A percentile compares a stretch with the other conserved stretches of the same genome.
Evolutionary conservation across 1,140 invertebrate genomes (phyloP).

Genomic region (Aphidius gifuensis): DNA sequence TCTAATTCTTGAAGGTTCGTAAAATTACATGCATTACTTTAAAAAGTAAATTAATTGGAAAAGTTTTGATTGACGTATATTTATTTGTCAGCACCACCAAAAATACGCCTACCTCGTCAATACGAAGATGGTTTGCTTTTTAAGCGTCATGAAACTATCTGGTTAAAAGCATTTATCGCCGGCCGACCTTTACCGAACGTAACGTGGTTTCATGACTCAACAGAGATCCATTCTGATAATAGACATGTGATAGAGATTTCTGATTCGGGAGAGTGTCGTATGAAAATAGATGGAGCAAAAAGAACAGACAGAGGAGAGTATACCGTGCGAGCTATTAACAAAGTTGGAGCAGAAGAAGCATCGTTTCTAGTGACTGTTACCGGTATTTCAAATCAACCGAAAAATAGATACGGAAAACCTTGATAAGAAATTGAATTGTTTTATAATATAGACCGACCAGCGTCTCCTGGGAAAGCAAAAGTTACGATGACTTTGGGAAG

Average conservation of each 20-base stretch:
- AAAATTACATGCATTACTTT: neutral
- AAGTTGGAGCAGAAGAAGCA: constrained; percentile 74
- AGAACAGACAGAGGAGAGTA: constrained; percentile 84
- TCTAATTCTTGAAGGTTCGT: constrained; percentile 67
- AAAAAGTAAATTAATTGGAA: neutral
- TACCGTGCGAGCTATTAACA: constrained; percentile 74
- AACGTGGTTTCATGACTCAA: constrained; percentile 84
- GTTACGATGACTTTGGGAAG: constrained; percentile 72
- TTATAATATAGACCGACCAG: constrained; percentile 67
- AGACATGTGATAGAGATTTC: constrained; percentile 68
- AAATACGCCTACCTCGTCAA: constrained; percentile 72
- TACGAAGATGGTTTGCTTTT: constrained; percentile 86
- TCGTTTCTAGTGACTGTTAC: constrained; percentile 85
- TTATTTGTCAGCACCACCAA: constrained; percentile 65
- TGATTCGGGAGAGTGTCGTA: constrained; percentile 64
- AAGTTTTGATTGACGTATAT: constrained; percentile 3
- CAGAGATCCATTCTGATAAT: constrained; percentile 61
- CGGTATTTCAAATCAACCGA: constrained; percentile 50
- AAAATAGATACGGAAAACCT: neutral
- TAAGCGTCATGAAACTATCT: constrained; percentile 82
- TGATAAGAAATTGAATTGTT: neutral
- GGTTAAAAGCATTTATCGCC: constrained; percentile 84
- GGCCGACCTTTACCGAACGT: constrained; percentile 81
- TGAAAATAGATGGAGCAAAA: constrained; percentile 71
- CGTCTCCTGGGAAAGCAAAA: constrained; percentile 75